These are phyloP conservation scores for Hydropsyche tenuis DNA, from an alignment of 1,140 invertebrate species.

Conservation along the genomic window DNA sequence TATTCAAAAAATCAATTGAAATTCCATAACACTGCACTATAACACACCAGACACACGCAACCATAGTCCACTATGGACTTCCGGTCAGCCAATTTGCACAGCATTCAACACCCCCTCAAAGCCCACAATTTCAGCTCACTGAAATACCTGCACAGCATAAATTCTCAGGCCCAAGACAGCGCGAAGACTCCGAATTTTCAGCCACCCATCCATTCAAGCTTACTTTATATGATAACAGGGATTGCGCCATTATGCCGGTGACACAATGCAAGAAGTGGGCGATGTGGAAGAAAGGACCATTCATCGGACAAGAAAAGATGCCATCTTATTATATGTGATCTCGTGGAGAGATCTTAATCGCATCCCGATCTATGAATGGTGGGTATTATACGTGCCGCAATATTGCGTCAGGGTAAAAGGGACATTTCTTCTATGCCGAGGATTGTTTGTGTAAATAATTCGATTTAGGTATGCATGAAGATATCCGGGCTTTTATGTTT, in stretches of 20 bases:
- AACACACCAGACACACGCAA: no score
- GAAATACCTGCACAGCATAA: not conserved
- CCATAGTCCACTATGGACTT: not conserved
- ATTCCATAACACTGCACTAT: no score
- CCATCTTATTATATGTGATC: constrained; percentile 40
- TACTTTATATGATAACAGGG: not conserved
- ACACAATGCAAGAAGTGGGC: constrained; percentile 39
- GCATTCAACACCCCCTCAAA: constrained; percentile 37
- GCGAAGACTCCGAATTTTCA: not conserved
- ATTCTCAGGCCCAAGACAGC: not conserved
- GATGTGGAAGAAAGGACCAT: constrained; percentile 31
- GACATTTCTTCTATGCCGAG: constrained; percentile 36
- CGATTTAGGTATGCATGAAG: constrained; percentile 49
- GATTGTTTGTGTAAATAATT: constrained; percentile 49
- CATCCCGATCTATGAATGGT: constrained; percentile 46
- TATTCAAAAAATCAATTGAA: not conserved
- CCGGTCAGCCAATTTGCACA: constrained; percentile 47
- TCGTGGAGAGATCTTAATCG: constrained; percentile 48
- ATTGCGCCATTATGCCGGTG: constrained; percentile 6
- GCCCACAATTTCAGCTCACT: not conserved
- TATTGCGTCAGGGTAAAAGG: constrained; percentile 28
- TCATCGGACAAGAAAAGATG: constrained; percentile 28
- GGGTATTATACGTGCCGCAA: constrained; percentile 34
- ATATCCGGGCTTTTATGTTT: constrained; percentile 47
- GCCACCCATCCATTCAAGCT: not conserved